Conservation (phyloP, 2,797 vertebrate species). For the Psittacula derbiana region DNA sequence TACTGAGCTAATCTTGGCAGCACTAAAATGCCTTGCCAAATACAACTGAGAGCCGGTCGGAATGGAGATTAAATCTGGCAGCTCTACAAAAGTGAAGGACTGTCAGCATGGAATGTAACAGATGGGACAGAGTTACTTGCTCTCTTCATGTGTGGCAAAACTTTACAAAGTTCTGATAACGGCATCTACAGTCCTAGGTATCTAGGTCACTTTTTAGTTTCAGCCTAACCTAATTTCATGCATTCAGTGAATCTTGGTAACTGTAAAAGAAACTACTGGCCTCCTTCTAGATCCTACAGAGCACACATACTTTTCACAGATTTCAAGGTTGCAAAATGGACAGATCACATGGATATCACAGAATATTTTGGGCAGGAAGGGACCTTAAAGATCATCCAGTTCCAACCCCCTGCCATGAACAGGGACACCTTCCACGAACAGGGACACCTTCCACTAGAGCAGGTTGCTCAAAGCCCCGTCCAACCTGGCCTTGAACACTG, state of each 20-base stretch:
- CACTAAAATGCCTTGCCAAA: slow-evolving; percentile 1
- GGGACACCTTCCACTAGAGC: not conserved
- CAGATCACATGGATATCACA: not conserved
- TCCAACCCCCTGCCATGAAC: not conserved
- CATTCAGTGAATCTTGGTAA: not conserved
- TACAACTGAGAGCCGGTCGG: not conserved
- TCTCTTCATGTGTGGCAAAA: not conserved
- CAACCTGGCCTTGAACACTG: not conserved
- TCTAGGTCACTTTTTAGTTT: not conserved
- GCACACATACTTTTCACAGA: not conserved
- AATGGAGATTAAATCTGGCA: not conserved
- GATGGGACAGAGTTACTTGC: not conserved
- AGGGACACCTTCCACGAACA: not conserved
- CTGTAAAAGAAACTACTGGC: not conserved
- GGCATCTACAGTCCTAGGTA: not conserved
- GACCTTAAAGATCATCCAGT: not conserved
- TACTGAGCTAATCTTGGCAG: not conserved
- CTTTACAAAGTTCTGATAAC: not conserved
- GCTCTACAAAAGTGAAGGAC: not conserved
- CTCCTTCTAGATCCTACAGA: not conserved
- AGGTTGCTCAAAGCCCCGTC: not conserved
- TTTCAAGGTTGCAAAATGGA: not conserved
- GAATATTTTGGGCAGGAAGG: not conserved
- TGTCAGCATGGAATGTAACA: not conserved
- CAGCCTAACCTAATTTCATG: not conserved